Evolutionary conservation across 2,888 invertebrate species (phyloP).

Genomic region (Flexamia atlantica): DNA sequence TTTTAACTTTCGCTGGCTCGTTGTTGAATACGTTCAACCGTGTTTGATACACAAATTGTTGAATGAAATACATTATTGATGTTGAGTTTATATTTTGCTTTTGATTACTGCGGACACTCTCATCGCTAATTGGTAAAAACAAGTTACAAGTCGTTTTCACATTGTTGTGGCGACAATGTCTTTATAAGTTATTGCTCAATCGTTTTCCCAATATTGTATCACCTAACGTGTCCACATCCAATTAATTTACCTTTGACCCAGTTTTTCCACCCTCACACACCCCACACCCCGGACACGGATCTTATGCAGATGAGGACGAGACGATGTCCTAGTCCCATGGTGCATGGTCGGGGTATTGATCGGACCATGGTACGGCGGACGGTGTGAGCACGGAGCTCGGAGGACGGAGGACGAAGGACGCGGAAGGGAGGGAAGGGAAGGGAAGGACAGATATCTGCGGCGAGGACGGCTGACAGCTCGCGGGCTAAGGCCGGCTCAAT

Average conservation of each 20-base stretch:
- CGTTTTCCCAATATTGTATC: too few relatives aligned
- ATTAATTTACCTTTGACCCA: neutral
- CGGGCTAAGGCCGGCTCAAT: constrained; percentile 43
- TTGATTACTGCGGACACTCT: too few relatives aligned
- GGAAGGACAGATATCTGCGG: constrained; percentile 47
- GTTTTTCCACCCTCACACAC: neutral
- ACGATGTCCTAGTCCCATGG: too few relatives aligned
- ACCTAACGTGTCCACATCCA: neutral
- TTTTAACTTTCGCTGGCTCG: too few relatives aligned
- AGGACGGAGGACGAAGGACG: constrained; percentile 36
- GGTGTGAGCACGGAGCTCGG: constrained; percentile 16
- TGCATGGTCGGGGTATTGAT: constrained; percentile 20
- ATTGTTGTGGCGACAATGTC: too few relatives aligned
- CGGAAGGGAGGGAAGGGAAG: constrained; percentile 27
- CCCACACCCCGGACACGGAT: neutral
- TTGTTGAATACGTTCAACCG: too few relatives aligned
- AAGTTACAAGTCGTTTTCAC: too few relatives aligned
- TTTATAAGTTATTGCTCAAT: too few relatives aligned
- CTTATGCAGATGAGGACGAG: neutral
- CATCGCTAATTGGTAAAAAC: too few relatives aligned
- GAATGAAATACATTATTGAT: too few relatives aligned
- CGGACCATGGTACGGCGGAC: constrained; percentile 45
- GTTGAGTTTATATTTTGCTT: too few relatives aligned
- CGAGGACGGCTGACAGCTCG: constrained; percentile 44
- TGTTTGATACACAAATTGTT: too few relatives aligned